Evolutionary conservation across 2,888 invertebrate genomes (phyloP).

Genomic region (Lepidocyrtoides sp.): DNA sequence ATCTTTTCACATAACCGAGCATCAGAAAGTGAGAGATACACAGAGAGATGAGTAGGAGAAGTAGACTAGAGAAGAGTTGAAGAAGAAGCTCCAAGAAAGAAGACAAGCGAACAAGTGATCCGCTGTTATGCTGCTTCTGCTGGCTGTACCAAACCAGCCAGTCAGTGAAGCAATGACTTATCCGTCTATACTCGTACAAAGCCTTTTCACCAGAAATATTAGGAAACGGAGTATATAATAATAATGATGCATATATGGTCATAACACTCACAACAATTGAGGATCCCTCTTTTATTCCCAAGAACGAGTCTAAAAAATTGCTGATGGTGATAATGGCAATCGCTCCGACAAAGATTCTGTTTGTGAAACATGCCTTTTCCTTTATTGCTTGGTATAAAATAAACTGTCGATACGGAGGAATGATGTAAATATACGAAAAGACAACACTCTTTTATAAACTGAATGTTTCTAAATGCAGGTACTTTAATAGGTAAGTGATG

Average conservation of each 20-base stretch:
- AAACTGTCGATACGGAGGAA: neutral
- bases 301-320: conserved; percentile 6
- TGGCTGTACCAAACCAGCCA: neutral
- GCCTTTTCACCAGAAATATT: too few relatives aligned
- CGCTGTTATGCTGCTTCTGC: neutral
- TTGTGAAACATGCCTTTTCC: neutral
- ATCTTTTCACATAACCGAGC: conserved; percentile 55
- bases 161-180: neutral
- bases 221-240: neutral
- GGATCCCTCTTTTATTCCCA: neutral
- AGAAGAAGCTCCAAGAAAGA: neutral
- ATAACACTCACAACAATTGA: neutral
- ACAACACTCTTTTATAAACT: neutral
- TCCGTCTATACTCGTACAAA: neutral
- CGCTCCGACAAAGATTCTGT: conserved; percentile 32
- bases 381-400: neutral
- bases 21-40: too few relatives aligned
- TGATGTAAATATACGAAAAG: neutral
- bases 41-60: too few relatives aligned
- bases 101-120: neutral
- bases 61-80: neutral
- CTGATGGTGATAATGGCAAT: conserved; percentile 6
- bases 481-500: neutral
- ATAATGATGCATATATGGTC: neutral
- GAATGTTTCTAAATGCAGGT: too few relatives aligned